A percentile compares a stretch with the other conserved stretches of the same genome.
phyloP scores from a whole-genome alignment of 23 tunicate genomes.

The Diplosoma virens region DNA sequence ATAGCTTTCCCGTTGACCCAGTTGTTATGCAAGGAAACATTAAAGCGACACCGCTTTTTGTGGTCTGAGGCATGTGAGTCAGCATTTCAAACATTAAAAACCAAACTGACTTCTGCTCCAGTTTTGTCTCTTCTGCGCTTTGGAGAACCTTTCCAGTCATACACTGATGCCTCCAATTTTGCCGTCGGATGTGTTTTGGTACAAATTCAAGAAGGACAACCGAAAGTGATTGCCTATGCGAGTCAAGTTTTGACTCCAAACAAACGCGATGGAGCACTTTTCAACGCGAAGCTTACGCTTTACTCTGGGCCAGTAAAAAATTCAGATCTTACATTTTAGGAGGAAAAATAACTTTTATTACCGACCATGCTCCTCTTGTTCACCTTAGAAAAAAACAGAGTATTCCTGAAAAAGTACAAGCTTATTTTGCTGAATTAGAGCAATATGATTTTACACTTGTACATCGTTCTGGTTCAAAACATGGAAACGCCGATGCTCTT shows the following conservation, averaged over 20 bases:
- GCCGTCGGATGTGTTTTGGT: conserved; percentile 20
- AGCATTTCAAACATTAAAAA: conserved; percentile 3
- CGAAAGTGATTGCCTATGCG: conserved; percentile 26
- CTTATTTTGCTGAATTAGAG: background rate
- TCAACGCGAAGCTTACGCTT: too few species aligned
- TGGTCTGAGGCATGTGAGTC: background rate
- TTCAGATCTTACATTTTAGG: too few species aligned
- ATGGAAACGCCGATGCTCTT: background rate
- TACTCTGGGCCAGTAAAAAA: too few species aligned
- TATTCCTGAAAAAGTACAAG: background rate
- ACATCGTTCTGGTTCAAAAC: background rate
- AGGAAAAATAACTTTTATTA: too few species aligned
- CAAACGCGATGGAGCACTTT: background rate
- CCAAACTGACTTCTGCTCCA: conserved; percentile 6
- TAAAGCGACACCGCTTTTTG: too few species aligned
- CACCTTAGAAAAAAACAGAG: too few species aligned
- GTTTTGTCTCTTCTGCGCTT: background rate
- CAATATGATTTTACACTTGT: background rate
- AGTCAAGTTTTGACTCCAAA: background rate
- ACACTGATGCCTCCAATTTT: conserved; percentile 12
- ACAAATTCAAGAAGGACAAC: conserved; percentile 1
- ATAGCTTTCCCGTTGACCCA: conserved; percentile 1
- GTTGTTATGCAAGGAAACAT: background rate
- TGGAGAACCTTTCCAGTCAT: background rate
- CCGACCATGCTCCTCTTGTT: too few species aligned